These are phyloP conservation scores for Zaprionus obscuricornis DNA, from an alignment of 2,888 invertebrate species.

Conservation along the genomic window DNA sequence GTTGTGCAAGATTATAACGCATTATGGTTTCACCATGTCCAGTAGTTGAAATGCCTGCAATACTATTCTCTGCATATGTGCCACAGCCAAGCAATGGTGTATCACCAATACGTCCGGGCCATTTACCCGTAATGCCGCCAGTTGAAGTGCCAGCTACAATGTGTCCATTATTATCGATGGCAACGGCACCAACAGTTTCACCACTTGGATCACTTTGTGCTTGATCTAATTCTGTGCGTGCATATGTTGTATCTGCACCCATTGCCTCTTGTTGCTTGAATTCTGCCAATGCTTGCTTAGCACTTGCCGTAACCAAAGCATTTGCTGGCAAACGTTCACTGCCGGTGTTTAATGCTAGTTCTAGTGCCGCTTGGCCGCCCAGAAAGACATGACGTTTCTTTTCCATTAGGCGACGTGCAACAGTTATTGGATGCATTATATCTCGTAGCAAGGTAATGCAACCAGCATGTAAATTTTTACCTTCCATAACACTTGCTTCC, in stretches of 20 bases:
- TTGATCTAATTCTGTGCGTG: constrained; percentile 86
- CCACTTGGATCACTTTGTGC: constrained; percentile 69
- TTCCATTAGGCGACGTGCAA: constrained; percentile 91
- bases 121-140: constrained; percentile 92
- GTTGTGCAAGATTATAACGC: constrained; percentile 89
- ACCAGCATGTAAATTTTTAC: constrained; percentile 87
- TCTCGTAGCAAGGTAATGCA: constrained; percentile 90
- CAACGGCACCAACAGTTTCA: constrained; percentile 93
- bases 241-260: constrained; percentile 82
- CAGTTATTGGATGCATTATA: constrained; percentile 90
- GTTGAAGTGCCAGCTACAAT: constrained; percentile 93
- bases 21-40: constrained; percentile 93
- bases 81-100: constrained; percentile 88
- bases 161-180: constrained; percentile 89
- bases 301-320: constrained; percentile 87
- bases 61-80: constrained; percentile 89
- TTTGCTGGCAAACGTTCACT: constrained; percentile 86
- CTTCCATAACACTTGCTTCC: constrained; percentile 94
- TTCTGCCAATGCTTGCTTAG: constrained; percentile 86
- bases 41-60: constrained; percentile 92
- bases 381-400: constrained; percentile 89
- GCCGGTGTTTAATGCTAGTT: constrained; percentile 87
- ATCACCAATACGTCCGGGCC: constrained; percentile 91
- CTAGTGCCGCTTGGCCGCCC: constrained; percentile 89
- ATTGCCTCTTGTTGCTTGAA: constrained; percentile 83